Percentiles rank a stretch among this genome's conserved stretches.
Evolutionary conservation across 2,888 invertebrate genomes (phyloP).

Genomic region (Acleris emargana): DNA sequence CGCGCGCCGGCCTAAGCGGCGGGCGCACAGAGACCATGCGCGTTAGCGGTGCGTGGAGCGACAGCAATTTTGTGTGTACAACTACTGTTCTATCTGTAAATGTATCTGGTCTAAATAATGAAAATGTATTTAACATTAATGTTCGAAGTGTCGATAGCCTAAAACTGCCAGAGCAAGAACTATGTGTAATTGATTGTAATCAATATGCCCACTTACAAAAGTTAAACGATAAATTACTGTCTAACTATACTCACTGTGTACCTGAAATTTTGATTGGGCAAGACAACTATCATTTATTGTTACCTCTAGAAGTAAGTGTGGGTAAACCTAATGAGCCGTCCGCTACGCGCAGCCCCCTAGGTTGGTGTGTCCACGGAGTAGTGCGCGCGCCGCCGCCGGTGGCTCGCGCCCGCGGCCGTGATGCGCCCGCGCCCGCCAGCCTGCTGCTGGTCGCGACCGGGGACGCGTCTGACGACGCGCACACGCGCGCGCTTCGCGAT

Average conservation of each 20-base stretch:
- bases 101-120: not conserved
- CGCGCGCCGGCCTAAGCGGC: constrained; percentile 8
- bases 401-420: too few species aligned
- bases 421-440: not conserved
- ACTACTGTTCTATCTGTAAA: constrained; percentile 1
- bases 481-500: not conserved
- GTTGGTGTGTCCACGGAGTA: too few species aligned
- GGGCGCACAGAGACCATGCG: constrained; percentile 7
- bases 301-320: too few species aligned
- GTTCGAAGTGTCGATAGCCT: not conserved
- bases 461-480: not conserved
- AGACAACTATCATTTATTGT: too few species aligned
- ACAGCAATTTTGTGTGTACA: not conserved
- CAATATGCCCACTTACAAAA: constrained; percentile 3
- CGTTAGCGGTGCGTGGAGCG: constrained; percentile 8
- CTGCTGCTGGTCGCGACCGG: not conserved
- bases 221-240: not conserved
- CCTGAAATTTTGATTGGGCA: too few species aligned
- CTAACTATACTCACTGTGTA: not conserved
- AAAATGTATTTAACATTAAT: not conserved
- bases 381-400: not conserved
- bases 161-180: constrained; percentile 2
- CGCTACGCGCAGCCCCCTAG: too few species aligned
- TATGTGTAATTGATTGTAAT: not conserved
- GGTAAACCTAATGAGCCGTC: too few species aligned